Conservation (phyloP, 2,888 invertebrate species). For the Andrena trimmerana region DNA sequence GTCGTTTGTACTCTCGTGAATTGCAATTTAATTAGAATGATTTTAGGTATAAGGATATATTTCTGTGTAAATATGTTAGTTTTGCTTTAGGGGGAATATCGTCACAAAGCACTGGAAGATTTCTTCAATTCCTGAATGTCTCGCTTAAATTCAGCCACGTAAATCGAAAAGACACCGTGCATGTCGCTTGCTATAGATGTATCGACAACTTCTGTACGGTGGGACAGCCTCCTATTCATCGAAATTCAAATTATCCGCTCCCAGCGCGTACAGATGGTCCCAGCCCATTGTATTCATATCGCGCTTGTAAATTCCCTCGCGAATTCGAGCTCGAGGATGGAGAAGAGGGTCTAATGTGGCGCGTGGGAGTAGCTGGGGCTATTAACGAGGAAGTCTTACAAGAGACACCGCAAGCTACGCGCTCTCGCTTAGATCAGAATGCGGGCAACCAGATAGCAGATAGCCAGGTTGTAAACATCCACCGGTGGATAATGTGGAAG, state of each 20-base stretch:
- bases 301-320: conserved; percentile 29
- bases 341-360: conserved; percentile 48
- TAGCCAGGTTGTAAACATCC: conserved; percentile 41
- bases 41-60: too few species aligned
- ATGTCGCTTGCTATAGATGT: conserved; percentile 14
- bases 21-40: too few species aligned
- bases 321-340: conserved; percentile 28
- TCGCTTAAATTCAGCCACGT: background rate
- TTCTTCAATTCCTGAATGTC: background rate
- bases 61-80: too few species aligned
- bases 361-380: conserved; percentile 62
- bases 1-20: too few species aligned
- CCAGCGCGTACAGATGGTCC: conserved; percentile 21
- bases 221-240: conserved; percentile 24
- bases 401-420: conserved; percentile 50
- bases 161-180: background rate
- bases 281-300: conserved; percentile 60
- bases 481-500: conserved; percentile 20
- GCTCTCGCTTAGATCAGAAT: conserved; percentile 38
- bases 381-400: conserved; percentile 58
- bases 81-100: too few species aligned
- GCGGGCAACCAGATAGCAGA: conserved; percentile 17
- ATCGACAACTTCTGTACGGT: conserved; percentile 23
- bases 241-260: conserved; percentile 51
- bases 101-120: background rate